Evolutionary conservation across 2,113 vertebrate genomes (phyloP).

Genomic region (Riparia riparia): DNA sequence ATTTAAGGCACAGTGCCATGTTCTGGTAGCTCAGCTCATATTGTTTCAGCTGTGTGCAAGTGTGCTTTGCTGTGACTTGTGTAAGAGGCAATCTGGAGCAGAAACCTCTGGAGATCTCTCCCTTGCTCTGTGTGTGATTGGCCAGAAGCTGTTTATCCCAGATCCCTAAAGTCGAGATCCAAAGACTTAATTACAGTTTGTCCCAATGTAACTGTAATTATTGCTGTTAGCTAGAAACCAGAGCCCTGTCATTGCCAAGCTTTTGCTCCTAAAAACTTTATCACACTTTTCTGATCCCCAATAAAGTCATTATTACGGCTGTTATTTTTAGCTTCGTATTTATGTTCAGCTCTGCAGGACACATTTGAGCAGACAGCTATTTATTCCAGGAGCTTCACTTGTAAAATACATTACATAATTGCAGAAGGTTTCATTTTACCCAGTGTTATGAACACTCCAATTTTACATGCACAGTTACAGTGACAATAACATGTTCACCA

Average conservation of each 20-base stretch:
- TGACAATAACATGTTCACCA: background rate
- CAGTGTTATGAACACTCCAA: rapidly evolving
- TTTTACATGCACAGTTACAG: background rate
- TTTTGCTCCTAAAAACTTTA: background rate
- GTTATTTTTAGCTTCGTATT: conserved; percentile 29
- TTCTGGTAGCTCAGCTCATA: background rate
- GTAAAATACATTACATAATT: background rate
- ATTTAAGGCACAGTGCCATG: background rate
- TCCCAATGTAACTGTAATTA: background rate
- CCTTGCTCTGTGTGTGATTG: background rate
- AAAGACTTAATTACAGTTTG: conserved; percentile 40
- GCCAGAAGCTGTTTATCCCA: conserved; percentile 13
- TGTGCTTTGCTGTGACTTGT: background rate
- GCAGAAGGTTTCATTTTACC: background rate
- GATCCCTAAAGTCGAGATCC: background rate
- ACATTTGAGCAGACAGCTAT: background rate
- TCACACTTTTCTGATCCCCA: background rate
- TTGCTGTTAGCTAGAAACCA: background rate
- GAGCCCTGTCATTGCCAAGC: background rate
- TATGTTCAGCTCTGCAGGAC: background rate
- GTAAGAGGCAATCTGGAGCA: conserved; percentile 23
- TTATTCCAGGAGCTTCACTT: conserved; percentile 3
- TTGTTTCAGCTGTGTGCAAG: background rate
- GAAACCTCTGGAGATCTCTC: background rate
- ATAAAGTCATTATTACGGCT: background rate